Conservation (phyloP, 2,888 invertebrate species). For the Phaonia tiefii region DNA sequence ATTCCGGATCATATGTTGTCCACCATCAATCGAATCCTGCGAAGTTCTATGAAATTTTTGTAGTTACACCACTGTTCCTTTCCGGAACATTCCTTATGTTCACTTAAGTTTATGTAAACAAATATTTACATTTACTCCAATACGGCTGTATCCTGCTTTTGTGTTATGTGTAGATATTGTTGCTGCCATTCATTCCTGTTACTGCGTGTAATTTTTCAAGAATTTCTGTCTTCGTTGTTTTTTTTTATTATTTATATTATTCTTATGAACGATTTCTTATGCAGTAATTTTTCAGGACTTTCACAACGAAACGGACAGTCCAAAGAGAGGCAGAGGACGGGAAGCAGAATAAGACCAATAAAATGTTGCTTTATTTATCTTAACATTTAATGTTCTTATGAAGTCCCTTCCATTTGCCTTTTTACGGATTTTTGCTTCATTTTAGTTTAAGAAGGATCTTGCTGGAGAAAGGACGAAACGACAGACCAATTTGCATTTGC, state of each 20-base stretch:
- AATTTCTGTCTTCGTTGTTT: slow-evolving; percentile 18
- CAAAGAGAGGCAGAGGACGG: not conserved
- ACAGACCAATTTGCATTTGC: not conserved
- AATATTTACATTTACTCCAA: slow-evolving; percentile 62
- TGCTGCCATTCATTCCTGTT: slow-evolving; percentile 20
- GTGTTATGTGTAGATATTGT: slow-evolving; percentile 7
- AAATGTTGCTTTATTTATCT: slow-evolving; percentile 44
- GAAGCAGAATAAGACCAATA: slow-evolving; percentile 24
- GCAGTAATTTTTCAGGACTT: not conserved
- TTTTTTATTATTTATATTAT: slow-evolving; percentile 24
- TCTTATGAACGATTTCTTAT: not conserved
- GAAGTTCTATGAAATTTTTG: too few species aligned
- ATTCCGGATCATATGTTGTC: too few species aligned
- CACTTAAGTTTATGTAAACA: slow-evolving; percentile 57
- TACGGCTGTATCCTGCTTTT: slow-evolving; percentile 15
- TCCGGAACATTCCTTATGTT: slow-evolving; percentile 34
- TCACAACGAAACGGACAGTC: not conserved
- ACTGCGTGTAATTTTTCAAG: slow-evolving; percentile 25
- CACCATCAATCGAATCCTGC: too few species aligned
- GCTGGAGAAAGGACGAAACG: not conserved
- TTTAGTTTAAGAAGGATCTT: too few species aligned
- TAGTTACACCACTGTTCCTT: slow-evolving; percentile 31
- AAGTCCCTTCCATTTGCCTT: not conserved
- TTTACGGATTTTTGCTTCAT: not conserved
- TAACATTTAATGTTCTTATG: slow-evolving; percentile 34